Conservation (phyloP, 2,888 invertebrate genomes). For the Caenorhabditis sp. region DNA sequence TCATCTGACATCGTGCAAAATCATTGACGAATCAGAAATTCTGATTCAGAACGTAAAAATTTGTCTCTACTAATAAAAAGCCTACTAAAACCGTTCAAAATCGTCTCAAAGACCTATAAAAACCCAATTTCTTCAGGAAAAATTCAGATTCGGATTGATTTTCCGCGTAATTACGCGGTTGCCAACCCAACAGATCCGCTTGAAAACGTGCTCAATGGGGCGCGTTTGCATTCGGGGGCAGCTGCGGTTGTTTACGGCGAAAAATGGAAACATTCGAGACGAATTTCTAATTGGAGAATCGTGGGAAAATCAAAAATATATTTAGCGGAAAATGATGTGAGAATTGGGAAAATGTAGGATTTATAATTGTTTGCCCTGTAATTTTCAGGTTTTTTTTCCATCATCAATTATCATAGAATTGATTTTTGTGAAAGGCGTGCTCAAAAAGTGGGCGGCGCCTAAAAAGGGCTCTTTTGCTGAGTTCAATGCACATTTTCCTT, state of each 20-base stretch:
- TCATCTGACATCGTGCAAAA: too few species aligned
- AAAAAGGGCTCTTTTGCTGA: too few species aligned
- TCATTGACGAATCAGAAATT: too few species aligned
- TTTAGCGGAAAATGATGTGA: slow-evolving; percentile 6
- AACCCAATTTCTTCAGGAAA: background rate
- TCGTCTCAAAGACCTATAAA: background rate
- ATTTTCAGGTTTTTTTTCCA: too few species aligned
- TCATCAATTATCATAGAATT: too few species aligned
- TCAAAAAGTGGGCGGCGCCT: too few species aligned
- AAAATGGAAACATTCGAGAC: background rate
- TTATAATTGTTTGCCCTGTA: too few species aligned
- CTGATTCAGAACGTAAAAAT: too few species aligned
- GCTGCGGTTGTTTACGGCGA: background rate
- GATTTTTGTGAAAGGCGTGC: too few species aligned
- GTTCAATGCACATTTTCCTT: too few species aligned
- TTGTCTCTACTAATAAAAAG: too few species aligned
- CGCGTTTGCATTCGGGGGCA: background rate
- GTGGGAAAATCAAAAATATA: slow-evolving; percentile 6
- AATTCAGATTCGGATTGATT: background rate
- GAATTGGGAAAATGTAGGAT: background rate
- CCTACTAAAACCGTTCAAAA: background rate
- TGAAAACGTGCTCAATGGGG: background rate
- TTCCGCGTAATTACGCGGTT: background rate
- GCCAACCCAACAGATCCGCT: background rate
- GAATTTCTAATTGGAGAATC: slow-evolving; percentile 4